Evolutionary conservation across 2,113 vertebrate species (phyloP), one percentile per base, ranked within the genome.

Genomic region (Sinocyclocheilus grahami): DNA sequence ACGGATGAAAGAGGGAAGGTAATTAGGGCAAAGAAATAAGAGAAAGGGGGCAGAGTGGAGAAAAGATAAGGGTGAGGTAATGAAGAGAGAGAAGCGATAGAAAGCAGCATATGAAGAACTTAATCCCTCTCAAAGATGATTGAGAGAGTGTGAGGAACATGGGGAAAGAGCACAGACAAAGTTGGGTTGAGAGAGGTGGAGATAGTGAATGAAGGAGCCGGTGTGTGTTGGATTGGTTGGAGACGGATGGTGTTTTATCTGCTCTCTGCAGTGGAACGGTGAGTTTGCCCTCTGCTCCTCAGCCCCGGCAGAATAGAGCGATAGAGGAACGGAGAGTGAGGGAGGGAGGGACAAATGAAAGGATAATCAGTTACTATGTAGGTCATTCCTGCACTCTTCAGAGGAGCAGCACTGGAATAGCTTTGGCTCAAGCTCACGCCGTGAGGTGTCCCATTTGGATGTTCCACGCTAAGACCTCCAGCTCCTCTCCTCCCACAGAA

Each of bases 351-450:
- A 37, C 63, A 74, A 78, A 78, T 86, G 76, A 84, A 51, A 53
- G 86, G 79, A 51, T 86, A 83, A 87, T 83, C 69, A 85, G 87
- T 86, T 90, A 81, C 82, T 90, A 92, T 92, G 82, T 93, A 89
- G 92, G 92, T 88, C 90, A 92, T 86, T 87, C 89, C 80, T 89
- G 79, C 87, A 33, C 91, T 92, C 90, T 88, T 84, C 69, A 87
- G 88, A 89, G 75, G 79, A 83, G 79, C 87, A 65, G 87, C 85
- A 27, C 71, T 86, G 76, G 85, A 84, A 83, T 78, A 82, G 87
- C 79, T 86, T 80, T 86, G 76, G 85, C 87, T 88, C 87, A 91
- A 91, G 76, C 55, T 83, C 80, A 89, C 46, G 39, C 27, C 42
- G 74, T 78, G 87, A 91, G 87, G 85, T 89, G 88, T 91, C 88